These are phyloP conservation scores for Harlomillsia oculata DNA, from an alignment of 1,140 invertebrate species.

Conservation along the genomic window DNA sequence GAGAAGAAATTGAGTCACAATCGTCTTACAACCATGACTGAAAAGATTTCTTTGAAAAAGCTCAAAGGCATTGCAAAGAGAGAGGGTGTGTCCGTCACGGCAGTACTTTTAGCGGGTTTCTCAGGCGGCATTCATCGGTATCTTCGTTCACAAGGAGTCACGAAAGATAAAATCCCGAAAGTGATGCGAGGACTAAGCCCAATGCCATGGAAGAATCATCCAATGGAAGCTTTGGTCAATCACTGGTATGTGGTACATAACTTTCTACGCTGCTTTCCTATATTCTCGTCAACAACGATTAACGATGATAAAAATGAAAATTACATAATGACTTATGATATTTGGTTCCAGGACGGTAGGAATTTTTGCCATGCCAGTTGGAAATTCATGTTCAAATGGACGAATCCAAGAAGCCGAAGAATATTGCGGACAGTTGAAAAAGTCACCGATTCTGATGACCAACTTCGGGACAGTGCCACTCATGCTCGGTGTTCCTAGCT, in stretches of 20 bases:
- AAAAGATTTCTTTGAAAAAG: slow-evolving; percentile 12
- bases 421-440: slow-evolving; percentile 13
- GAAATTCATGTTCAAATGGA: not conserved
- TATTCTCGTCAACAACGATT: not conserved
- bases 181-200: slow-evolving; percentile 22
- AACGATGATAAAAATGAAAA: not conserved
- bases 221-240: slow-evolving; percentile 28
- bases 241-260: slow-evolving; percentile 23
- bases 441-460: slow-evolving; percentile 13
- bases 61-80: slow-evolving; percentile 6
- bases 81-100: slow-evolving; percentile 11
- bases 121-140: slow-evolving; percentile 23
- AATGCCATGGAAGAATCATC: slow-evolving; percentile 26
- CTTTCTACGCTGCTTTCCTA: not conserved
- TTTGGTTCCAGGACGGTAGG: slow-evolving; percentile 20
- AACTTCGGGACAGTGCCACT: slow-evolving; percentile 21
- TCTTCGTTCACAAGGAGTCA: slow-evolving; percentile 9
- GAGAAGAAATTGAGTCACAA: slow-evolving; percentile 20
- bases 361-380: slow-evolving; percentile 12
- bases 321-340: not conserved
- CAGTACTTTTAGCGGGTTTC: slow-evolving; percentile 20
- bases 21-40: slow-evolving; percentile 9
- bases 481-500: slow-evolving; percentile 9
- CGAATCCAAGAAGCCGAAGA: slow-evolving; percentile 7
- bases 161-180: slow-evolving; percentile 5